phyloP scores from a whole-genome alignment of 2,888 invertebrate genomes.

The Caenorhabditis imperialis region DNA sequence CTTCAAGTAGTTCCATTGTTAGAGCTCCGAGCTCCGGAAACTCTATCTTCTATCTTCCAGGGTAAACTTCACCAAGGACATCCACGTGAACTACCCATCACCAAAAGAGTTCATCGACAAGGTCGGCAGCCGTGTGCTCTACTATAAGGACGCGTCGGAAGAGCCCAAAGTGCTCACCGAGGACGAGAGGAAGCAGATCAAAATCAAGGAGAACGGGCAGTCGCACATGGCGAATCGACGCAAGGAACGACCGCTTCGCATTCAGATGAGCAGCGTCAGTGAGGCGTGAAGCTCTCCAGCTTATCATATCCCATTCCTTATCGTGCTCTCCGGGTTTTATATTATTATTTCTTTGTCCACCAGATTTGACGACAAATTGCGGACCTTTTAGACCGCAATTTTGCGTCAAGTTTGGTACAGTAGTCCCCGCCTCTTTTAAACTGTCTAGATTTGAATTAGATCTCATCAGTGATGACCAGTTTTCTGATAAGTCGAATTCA shows the following conservation, averaged over 20 bases:
- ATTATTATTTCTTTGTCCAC: no score
- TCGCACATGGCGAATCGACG: conserved; percentile 38
- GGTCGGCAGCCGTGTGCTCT: conserved; percentile 52
- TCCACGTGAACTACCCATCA: conserved; percentile 1
- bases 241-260: conserved; percentile 71
- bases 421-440: no score
- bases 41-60: conserved; percentile 18
- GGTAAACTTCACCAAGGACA: conserved; percentile 28
- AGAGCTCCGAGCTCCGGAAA: no score
- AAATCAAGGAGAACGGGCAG: conserved; percentile 62
- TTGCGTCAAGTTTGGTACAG: no score
- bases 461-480: no score
- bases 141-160: conserved; percentile 65
- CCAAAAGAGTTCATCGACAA: conserved; percentile 25
- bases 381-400: no score
- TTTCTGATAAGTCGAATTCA: no score
- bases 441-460: no score
- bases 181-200: conserved; percentile 69
- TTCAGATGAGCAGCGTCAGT: conserved; percentile 71
- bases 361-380: no score
- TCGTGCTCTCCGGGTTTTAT: no score
- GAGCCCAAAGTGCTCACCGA: conserved; percentile 61
- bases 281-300: conserved; percentile 54
- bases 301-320: no score
- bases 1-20: no score